Base-by-base conservation (phyloP, 2,888 invertebrate genomes). In the Clanis bilineata region DNA sequence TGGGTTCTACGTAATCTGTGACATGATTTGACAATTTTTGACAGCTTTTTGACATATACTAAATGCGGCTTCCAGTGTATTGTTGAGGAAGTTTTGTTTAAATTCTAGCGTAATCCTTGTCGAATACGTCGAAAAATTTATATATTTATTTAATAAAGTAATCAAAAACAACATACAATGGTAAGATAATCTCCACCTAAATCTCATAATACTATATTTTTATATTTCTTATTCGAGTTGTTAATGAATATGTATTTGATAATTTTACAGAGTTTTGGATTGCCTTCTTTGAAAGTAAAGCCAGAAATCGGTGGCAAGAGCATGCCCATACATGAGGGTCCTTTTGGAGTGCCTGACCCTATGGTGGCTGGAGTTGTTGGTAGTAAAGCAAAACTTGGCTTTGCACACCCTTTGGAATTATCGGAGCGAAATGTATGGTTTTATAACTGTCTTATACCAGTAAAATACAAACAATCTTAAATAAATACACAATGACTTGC, bases 401-500 rank as follows among this genome's bases (percentile, higher is more conserved):
- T 83, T 51, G 77, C 92, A 56, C 96, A 97, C 89, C 95, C 96
- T 0, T 74, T 97, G 59, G 94, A 95, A 82, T 77, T 83, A 22
- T 94, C 96, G 1, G 95, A 95, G 82, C 88, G 83, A 76, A 94
- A 94, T 83, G 96, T 96, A 93, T 93, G 93, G 86, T 54, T 58
- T 5, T 18, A 3, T 9, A 41, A 32, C 6, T 54, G 32, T 56
- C 12, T 38, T 58, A 21, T 15, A 3, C n/a, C n/a, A n/a, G n/a
- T 6, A 25, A 25, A 25, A 45, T n/a, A 44, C 22, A 9, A 44
- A 1, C 1, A 12, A 25, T 6, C 6, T 12, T 45, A n/a, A n/a
- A n/a, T 6, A 25, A 5, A 2, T 23, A 0, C 1, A 22, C 41
- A n/a, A 18, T 6, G 4, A 10, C 12, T 18, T 3, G 12, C 10